A percentile compares a stretch with the other conserved stretches of the same genome.
Conservation (phyloP, 2,888 invertebrate species). For the Sympetrum striolatum region DNA sequence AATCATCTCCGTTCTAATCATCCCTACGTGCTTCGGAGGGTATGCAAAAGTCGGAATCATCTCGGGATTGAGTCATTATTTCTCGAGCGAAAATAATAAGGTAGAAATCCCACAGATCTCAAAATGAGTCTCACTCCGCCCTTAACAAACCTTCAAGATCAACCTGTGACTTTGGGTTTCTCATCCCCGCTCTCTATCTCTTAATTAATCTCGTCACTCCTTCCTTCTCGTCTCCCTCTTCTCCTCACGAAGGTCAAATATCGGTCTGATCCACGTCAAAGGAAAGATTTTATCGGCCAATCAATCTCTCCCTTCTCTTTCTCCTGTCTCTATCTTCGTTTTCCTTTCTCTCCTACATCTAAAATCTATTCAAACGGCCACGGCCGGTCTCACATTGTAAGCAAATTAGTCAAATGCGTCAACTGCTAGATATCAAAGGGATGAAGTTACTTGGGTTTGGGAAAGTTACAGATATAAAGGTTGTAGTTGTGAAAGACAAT, state of each 20-base stretch:
- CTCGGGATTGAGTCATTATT: too few relatives aligned
- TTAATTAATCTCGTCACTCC: neutral
- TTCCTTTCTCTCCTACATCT: neutral
- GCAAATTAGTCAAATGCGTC: too few relatives aligned
- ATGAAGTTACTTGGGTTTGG: too few relatives aligned
- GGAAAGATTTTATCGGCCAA: neutral
- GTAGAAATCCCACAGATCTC: neutral
- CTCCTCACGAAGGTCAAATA: neutral
- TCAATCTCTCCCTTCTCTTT: neutral
- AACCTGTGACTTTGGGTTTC: neutral
- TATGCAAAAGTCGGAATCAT: too few relatives aligned
- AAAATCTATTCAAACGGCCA: too few relatives aligned
- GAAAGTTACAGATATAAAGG: too few relatives aligned
- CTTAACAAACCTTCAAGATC: neutral
- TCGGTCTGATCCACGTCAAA: neutral
- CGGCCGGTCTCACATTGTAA: too few relatives aligned
- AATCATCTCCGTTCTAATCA: too few relatives aligned
- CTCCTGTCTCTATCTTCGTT: neutral
- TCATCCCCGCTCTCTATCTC: neutral
- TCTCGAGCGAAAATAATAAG: neutral
- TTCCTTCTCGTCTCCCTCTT: neutral
- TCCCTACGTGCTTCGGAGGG: too few relatives aligned
- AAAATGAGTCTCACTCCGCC: neutral
- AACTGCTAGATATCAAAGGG: too few relatives aligned
- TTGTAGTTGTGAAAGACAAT: too few relatives aligned